Base-by-base conservation (phyloP, 2,797 vertebrate genomes). In the Mustela erminea region DNA sequence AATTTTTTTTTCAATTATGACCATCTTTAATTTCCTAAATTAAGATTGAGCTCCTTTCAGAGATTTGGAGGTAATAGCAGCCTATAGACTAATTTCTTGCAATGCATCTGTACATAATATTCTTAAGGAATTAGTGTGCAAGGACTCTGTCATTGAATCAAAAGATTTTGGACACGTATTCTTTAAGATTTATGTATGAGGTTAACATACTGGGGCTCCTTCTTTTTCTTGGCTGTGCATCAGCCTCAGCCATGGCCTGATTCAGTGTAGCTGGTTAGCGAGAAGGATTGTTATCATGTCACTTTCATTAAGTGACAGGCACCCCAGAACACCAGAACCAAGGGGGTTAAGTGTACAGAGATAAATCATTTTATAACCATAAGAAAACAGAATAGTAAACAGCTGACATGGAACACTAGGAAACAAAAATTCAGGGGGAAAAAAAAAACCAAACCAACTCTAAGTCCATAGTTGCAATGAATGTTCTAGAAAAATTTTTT, bases 21-120 rank as follows among this genome's bases (percentile, higher is more conserved):
- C 78, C 21, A 88, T 97, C n/a, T 96, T 92, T 95, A 92, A 78
- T 38, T 96, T 95, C 97, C 49, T 90, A 97, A 98, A 80, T 18
- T n/a, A 60, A 95, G 54, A 29, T 11, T 83, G 4, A 52, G 0
- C 49, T 84, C 64, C 21, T 90, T 64, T 90, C 46, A 62, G 70
- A 87, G 27, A 86, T 89, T 87, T 93, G 43, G 27, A 87, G 25
- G 74, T 94, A 78, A 38, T 29, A 91, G 20, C 72, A 27, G 4
- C 32, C 74, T 84, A 10, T 72, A 83, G 66, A 29, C 6, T 70
- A 77, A 95, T 83, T 92, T 29, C 58, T 56, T 85, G 29, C 1
- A 85, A 49, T 4, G 38, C 52, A 81, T 25, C 8, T 56, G 15
- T 35, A 52, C 0, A 77, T 77, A 93, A 68, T 80, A 84, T 94